Evolutionary conservation across 2,113 vertebrate genomes (phyloP), one percentile per base, ranked within the genome.

Genomic region (Rallus limicola): DNA sequence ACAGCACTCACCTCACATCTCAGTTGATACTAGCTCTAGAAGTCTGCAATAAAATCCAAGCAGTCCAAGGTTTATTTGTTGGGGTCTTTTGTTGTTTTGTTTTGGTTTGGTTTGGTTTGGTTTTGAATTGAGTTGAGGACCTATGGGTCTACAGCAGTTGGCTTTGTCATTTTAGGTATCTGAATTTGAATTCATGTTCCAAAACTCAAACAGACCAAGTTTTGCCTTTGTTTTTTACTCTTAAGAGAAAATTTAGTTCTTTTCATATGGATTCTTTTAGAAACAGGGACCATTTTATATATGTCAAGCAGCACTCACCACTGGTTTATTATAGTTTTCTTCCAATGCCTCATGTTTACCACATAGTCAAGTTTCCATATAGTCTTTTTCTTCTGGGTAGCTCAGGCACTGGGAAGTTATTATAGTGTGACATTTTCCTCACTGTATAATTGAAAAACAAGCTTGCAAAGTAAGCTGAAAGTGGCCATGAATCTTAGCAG

Each of bases 51-150:
- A 67, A 71, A 36, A 75, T 33, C 4, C 6, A 38, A 42, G 19
- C 2, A 31, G 24, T 58, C 1, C 0, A 14, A 29, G 44, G 13
- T 4, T 9, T 40, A 18, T 36, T 31, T 48, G 21, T 21, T 38
- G 44, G 36, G 13, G 2, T 9, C 34, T 24, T 36, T 31, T 48
- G 21, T 21, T 38, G 44, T 19, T 46, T 19, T 44, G 17, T 17
- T 14, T 36, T 52, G 25, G 10, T 14, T 53, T 53, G 14, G 34
- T 24, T 34, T 31, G 23, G 11, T 48, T 44, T 68, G 44, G 44
- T 46, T 42, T 19, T 36, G 26, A 21, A 11, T 31, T 36, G 0
- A 25, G 4, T 36, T 74, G 28, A 55, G 69, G 64, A 78, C 31
- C 4, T 70, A 21, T 78, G 17, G 24, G 36, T 77, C 14, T 0